Evolutionary conservation across 1,140 invertebrate species (phyloP).

Genomic region (Dufourea novaeangliae): DNA sequence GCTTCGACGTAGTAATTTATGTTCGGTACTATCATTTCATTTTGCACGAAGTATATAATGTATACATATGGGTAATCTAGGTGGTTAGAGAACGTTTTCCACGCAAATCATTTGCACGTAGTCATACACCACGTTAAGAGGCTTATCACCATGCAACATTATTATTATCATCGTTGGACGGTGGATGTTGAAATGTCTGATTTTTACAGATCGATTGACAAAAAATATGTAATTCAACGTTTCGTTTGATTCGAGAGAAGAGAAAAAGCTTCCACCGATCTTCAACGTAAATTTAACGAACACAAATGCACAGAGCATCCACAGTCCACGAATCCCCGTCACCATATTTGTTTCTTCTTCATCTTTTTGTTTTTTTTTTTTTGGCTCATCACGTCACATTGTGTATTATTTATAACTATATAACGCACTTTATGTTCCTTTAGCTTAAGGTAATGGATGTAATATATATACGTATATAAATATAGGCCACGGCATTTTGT

Average conservation of each 20-base stretch:
- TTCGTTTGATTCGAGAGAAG: background rate
- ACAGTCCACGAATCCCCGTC: background rate
- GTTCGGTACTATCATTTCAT: slow-evolving; percentile 24
- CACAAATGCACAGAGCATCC: background rate
- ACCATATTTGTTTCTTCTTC: background rate
- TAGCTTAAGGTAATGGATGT: slow-evolving; percentile 76
- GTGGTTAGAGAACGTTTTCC: slow-evolving; percentile 1
- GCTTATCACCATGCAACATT: slow-evolving; percentile 44
- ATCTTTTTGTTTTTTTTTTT: background rate
- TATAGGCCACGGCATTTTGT: slow-evolving; percentile 69
- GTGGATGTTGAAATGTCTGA: no score
- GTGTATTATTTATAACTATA: slow-evolving; percentile 67
- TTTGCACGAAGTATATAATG: slow-evolving; percentile 29
- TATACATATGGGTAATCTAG: slow-evolving; percentile 24
- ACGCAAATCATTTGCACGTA: slow-evolving; percentile 26
- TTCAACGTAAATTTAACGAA: background rate
- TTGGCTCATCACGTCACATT: slow-evolving; percentile 31
- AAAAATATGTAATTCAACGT: no score
- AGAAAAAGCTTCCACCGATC: background rate
- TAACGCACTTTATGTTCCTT: slow-evolving; percentile 64
- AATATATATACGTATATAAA: slow-evolving; percentile 56
- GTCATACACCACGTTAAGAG: slow-evolving; percentile 14
- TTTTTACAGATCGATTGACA: no score
- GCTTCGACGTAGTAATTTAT: slow-evolving; percentile 44
- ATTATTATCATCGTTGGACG: slow-evolving; percentile 40